Conservation (phyloP, 2,797 vertebrate genomes). For the Sebastes diaconus region DNA sequence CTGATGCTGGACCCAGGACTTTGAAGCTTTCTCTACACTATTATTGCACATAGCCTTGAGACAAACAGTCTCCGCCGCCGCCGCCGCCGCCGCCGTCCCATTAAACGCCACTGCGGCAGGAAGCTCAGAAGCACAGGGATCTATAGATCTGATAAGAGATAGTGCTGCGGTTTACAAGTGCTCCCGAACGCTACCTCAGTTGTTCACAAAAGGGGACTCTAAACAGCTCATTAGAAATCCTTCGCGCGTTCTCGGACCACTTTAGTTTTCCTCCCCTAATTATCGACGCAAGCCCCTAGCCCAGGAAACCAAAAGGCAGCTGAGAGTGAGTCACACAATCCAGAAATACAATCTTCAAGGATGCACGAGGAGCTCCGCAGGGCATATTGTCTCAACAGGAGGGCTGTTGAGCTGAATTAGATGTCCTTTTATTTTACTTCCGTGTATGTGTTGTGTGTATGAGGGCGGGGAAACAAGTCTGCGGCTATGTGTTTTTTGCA, state of each 20-base stretch:
- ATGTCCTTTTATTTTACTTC: conserved; percentile 34
- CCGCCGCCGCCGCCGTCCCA: conserved; percentile 20
- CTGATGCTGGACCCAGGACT: conserved; percentile 1
- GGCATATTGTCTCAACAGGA: conserved; percentile 44
- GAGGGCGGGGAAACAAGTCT: background rate
- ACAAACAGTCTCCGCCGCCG: conserved; percentile 19
- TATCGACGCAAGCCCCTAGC: conserved; percentile 42
- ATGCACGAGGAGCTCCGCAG: conserved; percentile 37
- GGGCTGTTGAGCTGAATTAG: conserved; percentile 37
- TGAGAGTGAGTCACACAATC: conserved; percentile 64
- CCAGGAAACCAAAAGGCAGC: conserved; percentile 47
- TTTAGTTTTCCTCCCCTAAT: conserved; percentile 61
- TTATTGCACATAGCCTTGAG: conserved; percentile 20
- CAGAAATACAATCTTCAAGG: conserved; percentile 51
- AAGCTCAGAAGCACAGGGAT: conserved; percentile 43
- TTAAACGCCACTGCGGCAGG: conserved; percentile 58
- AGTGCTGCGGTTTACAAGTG: conserved; percentile 42
- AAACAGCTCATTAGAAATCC: conserved; percentile 60
- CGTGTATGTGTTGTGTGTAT: conserved; percentile 8
- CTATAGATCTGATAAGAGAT: conserved; percentile 69
- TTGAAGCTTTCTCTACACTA: conserved; percentile 8
- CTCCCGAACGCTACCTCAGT: conserved; percentile 15
- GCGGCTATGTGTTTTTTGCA: conserved; percentile 9
- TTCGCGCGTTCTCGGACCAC: conserved; percentile 50
- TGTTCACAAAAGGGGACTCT: conserved; percentile 32